Evolutionary conservation across 2,888 invertebrate species (phyloP).

Genomic region (Drosophila nigricruria): DNA sequence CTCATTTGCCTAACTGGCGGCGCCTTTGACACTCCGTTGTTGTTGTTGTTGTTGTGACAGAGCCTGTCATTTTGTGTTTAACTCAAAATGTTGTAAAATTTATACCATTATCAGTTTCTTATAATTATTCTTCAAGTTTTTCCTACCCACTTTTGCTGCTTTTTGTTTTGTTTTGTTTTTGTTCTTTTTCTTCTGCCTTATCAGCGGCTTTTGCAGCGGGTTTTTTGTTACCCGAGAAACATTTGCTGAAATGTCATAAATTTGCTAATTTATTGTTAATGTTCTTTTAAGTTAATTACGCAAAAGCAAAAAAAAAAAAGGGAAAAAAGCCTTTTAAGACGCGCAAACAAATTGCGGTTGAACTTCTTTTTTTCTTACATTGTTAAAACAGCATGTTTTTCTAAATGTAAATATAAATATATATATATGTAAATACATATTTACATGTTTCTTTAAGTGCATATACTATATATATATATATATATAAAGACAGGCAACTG

Average conservation of each 20-base stretch:
- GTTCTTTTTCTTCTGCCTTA: conserved; percentile 44
- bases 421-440: background rate
- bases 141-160: conserved; percentile 16
- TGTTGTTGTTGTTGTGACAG: conserved; percentile 40
- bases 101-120: conserved; percentile 71
- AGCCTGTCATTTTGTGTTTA: conserved; percentile 69
- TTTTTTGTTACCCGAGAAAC: conserved; percentile 29
- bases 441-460: too few species aligned
- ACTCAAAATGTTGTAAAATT: conserved; percentile 61
- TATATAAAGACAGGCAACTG: background rate
- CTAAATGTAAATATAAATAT: conserved; percentile 1
- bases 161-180: conserved; percentile 24
- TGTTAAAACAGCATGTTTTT: conserved; percentile 17
- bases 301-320: conserved; percentile 36
- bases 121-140: conserved; percentile 55
- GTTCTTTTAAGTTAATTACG: conserved; percentile 71
- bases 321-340: conserved; percentile 51
- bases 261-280: conserved; percentile 72
- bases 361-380: conserved; percentile 29
- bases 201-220: conserved; percentile 51
- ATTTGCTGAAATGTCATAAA: conserved; percentile 72
- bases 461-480: background rate
- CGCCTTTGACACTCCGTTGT: conserved; percentile 43
- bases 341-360: conserved; percentile 42
- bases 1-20: conserved; percentile 74